These are phyloP conservation scores for Jordanella pulchra DNA, from an alignment of 2,797 vertebrate species.

Conservation along the genomic window DNA sequence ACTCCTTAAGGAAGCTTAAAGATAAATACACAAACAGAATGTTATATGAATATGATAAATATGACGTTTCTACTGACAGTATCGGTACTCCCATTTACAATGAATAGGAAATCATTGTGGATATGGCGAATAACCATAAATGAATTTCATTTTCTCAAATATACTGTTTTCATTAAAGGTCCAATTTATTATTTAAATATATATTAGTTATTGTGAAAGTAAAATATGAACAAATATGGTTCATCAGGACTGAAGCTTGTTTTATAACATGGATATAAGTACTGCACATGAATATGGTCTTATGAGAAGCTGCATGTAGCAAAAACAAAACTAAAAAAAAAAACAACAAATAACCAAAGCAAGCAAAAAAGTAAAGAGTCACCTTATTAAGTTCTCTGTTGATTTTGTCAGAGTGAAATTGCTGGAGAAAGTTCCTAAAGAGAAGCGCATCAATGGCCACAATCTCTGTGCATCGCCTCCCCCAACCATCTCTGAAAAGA, in stretches of 20 bases:
- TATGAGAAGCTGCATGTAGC: background rate
- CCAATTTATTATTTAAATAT: background rate
- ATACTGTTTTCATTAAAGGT: background rate
- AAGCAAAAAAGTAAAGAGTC: background rate
- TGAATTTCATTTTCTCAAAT: background rate
- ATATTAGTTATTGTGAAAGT: constrained; percentile 6
- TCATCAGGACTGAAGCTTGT: background rate
- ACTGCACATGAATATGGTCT: no score
- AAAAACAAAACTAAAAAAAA: background rate
- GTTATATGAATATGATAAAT: background rate
- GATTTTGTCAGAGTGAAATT: constrained; percentile 87
- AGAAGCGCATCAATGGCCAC: constrained; percentile 93
- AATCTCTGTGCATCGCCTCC: constrained; percentile 89
- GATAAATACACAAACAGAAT: background rate
- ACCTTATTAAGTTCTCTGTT: constrained; percentile 87
- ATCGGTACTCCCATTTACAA: background rate
- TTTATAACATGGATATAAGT: background rate
- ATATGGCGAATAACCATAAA: constrained; percentile 38
- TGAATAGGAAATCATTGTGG: constrained; percentile 30
- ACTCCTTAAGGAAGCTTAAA: constrained; percentile 21
- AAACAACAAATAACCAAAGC: background rate
- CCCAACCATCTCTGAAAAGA: constrained; percentile 86
- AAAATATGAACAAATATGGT: background rate
- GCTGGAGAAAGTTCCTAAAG: constrained; percentile 87
- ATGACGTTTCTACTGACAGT: background rate